Base-by-base conservation (phyloP, 2,888 invertebrate species). In the Epinotia demarniana region DNA sequence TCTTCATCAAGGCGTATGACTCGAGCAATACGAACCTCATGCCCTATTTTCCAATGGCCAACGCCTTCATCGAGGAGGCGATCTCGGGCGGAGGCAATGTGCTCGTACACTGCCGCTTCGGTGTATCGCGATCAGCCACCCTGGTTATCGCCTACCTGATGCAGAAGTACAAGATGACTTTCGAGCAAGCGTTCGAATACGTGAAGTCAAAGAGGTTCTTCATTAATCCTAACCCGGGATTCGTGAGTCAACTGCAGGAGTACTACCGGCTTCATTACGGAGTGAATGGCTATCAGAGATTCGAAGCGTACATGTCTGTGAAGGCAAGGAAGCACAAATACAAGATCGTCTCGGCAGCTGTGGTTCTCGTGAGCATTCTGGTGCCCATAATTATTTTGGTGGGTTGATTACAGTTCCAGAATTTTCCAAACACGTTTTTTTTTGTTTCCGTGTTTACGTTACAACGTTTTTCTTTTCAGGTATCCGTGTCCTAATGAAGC, bases 61-160 rank as follows among this genome's bases (percentile, higher is more conserved):
- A 94, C 82, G 83, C 90, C 12, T 94, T 93, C 79, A 94, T 94
- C 74, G 89, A 91, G n/a, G 90, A 96, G 95, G 92, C 95, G 88
- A 73, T 97, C 23, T 9, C 58, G 94, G 83, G 95, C 93, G 86
- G 96, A 33, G 94, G 94, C 0, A 92, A 96, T 84, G 98, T 99
- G 58, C 95, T 99, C 86, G 96, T 99, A 77, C 99, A 99, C 91
- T 99, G 99, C 90, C 99, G 99, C 86, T 99, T 98, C 69, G 99
- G 99, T 70, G 97, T 99, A 68, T 99, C 98, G 73, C 95, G 99
- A 80, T 98, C 98, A 79, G 98, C 99, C 78, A 99, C 99, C 78
- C 96, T 99, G 87, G 98, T 98, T 85, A 98, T 99, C 86, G 98
- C 99, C 67, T 99, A 98, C 93, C 96, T 99, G 83, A 98, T 99